Evolutionary conservation across 2,888 invertebrate genomes (phyloP).

Genomic region (Hanleya hanleyi): DNA sequence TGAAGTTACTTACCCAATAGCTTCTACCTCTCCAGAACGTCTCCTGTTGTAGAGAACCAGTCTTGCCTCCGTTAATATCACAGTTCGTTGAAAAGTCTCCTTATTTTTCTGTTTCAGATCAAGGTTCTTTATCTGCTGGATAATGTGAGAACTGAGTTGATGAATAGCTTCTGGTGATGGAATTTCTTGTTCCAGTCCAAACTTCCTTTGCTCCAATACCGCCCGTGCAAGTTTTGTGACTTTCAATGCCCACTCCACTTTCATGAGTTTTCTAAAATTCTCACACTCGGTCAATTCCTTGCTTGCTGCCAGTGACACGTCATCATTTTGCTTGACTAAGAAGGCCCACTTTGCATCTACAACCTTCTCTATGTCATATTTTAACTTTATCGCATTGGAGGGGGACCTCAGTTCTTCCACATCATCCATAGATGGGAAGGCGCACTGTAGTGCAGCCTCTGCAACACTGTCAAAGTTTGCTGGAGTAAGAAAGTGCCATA

Average conservation of each 20-base stretch:
- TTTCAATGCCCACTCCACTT: constrained; percentile 28
- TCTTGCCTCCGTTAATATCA: no score
- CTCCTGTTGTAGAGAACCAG: no score
- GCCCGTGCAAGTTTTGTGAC: constrained; percentile 24
- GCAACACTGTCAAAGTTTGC: constrained; percentile 30
- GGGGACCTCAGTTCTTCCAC: constrained; percentile 34
- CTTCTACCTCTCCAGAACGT: no score
- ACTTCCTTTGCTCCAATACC: constrained; percentile 23
- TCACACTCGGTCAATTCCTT: constrained; percentile 23
- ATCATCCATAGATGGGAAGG: constrained; percentile 35
- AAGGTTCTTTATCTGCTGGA: no score
- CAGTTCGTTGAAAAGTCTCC: no score
- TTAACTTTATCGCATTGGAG: constrained; percentile 37
- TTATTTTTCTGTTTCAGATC: no score
- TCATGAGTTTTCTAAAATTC: constrained; percentile 27
- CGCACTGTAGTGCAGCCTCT: constrained; percentile 24
- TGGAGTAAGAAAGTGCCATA: constrained; percentile 23
- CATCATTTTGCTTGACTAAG: constrained; percentile 6
- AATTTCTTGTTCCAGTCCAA: no score
- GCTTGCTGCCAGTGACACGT: background rate
- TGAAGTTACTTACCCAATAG: no score
- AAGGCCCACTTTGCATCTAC: constrained; percentile 34
- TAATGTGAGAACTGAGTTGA: no score
- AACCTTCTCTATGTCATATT: constrained; percentile 35
- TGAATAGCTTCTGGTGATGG: no score